Conservation (phyloP, 2,797 vertebrate species). For the Eptatretus atami region DNA sequence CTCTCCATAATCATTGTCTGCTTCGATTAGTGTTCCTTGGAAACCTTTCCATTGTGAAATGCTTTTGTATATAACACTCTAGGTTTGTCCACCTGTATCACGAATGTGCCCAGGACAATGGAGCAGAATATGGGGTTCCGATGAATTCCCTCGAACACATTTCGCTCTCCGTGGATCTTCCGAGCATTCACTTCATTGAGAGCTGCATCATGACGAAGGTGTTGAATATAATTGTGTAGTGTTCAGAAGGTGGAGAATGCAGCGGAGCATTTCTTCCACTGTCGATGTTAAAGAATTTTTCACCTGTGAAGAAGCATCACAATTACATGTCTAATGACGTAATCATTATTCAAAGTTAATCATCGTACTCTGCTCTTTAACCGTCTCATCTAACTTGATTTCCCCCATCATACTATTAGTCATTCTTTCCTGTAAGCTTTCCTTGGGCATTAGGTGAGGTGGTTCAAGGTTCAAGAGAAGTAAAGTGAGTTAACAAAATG, state of each 20-base stretch:
- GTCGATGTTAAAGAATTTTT: constrained; percentile 62
- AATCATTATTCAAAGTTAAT: too few relatives aligned
- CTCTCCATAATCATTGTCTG: too few relatives aligned
- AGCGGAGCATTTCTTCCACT: constrained; percentile 42
- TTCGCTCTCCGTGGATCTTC: constrained; percentile 87
- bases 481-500: too few relatives aligned
- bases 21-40: too few relatives aligned
- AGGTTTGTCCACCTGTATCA: constrained; percentile 30
- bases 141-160: constrained; percentile 60
- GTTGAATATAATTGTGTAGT: constrained; percentile 97
- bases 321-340: background rate
- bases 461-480: too few relatives aligned
- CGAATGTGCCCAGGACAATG: constrained; percentile 62
- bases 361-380: too few relatives aligned
- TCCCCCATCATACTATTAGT: too few relatives aligned
- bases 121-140: constrained; percentile 76
- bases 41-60: too few relatives aligned
- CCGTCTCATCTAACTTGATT: too few relatives aligned
- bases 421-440: too few relatives aligned
- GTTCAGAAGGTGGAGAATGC: constrained; percentile 48
- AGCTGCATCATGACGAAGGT: constrained; percentile 98
- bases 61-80: too few relatives aligned
- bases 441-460: too few relatives aligned
- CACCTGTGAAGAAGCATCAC: constrained; percentile 25
- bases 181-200: constrained; percentile 83